These are phyloP conservation scores for Drosophila orena DNA, from an alignment of 1,140 invertebrate species.

Conservation along the genomic window DNA sequence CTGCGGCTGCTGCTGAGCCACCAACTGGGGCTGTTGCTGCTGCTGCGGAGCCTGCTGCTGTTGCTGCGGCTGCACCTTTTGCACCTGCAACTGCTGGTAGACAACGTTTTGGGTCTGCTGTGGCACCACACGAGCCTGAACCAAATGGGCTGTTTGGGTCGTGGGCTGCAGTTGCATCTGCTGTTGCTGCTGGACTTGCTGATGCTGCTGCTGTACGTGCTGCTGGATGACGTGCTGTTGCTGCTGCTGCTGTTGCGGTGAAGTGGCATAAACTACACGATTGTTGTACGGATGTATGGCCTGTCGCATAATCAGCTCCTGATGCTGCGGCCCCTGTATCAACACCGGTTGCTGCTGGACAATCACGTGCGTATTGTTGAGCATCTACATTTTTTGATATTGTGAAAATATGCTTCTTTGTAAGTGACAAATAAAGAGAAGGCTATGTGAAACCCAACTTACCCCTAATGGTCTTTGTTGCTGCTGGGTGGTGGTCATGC, in stretches of 20 bases:
- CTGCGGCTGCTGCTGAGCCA: conserved; percentile 52
- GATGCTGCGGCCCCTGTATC: conserved; percentile 75
- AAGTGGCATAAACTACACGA: conserved; percentile 67
- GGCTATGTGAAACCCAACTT: conserved; percentile 14
- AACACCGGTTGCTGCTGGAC: conserved; percentile 77
- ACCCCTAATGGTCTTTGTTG: conserved; percentile 62
- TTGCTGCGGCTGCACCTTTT: conserved; percentile 50
- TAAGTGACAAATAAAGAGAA: not conserved
- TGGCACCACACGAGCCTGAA: conserved; percentile 68
- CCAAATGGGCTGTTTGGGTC: conserved; percentile 65
- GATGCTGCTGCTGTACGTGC: conserved; percentile 70
- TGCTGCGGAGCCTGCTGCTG: conserved; percentile 35
- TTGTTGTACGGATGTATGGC: conserved; percentile 73
- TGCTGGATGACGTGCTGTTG: conserved; percentile 68
- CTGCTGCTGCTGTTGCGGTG: conserved; percentile 65
- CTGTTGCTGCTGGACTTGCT: conserved; percentile 68
- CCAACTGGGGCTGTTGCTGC: conserved; percentile 30
- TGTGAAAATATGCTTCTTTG: not conserved
- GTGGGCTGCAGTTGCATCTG: conserved; percentile 68
- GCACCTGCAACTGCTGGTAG: conserved; percentile 69
- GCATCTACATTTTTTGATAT: conserved; percentile 23
- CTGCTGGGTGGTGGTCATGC: conserved; percentile 67
- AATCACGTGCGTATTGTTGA: conserved; percentile 78
- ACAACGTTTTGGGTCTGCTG: conserved; percentile 67
- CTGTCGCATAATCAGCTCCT: conserved; percentile 78